These are phyloP conservation scores for Otocyon megalotis DNA, from an alignment of 2,113 vertebrate genomes.

Conservation along the genomic window DNA sequence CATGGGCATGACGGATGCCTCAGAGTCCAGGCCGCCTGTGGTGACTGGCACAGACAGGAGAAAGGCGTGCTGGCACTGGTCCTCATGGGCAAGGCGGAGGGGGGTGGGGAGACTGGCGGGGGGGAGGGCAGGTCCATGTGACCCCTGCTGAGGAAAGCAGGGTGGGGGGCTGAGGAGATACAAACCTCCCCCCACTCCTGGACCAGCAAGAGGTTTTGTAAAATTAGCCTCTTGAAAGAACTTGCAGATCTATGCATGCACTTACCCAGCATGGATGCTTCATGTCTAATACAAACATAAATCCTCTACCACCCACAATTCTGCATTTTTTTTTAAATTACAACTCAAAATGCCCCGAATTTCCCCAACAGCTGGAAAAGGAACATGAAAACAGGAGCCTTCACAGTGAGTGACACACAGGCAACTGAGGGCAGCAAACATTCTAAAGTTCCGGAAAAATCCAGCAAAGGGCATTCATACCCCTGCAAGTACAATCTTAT, in stretches of 20 bases:
- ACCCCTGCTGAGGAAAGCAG: neutral
- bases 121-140: neutral
- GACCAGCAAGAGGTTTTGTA: neutral
- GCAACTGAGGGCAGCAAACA: accelerated
- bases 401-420: accelerated
- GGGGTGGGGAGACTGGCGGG: accelerated
- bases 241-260: neutral
- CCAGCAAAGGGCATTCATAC: accelerated
- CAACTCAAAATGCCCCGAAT: neutral
- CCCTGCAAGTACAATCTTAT: neutral
- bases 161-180: neutral
- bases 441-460: no score
- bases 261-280: neutral
- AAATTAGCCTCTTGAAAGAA: neutral
- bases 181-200: neutral
- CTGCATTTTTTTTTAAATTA: neutral
- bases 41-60: neutral
- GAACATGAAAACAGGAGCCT: neutral
- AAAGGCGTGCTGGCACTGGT: neutral
- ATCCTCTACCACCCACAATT: neutral
- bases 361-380: neutral
- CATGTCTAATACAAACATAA: neutral
- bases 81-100: neutral
- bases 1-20: accelerated
- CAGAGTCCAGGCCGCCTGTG: neutral